These are phyloP conservation scores for Rhadinocentrus ornatus DNA, from an alignment of 2,797 vertebrate genomes.

Conservation along the genomic window DNA sequence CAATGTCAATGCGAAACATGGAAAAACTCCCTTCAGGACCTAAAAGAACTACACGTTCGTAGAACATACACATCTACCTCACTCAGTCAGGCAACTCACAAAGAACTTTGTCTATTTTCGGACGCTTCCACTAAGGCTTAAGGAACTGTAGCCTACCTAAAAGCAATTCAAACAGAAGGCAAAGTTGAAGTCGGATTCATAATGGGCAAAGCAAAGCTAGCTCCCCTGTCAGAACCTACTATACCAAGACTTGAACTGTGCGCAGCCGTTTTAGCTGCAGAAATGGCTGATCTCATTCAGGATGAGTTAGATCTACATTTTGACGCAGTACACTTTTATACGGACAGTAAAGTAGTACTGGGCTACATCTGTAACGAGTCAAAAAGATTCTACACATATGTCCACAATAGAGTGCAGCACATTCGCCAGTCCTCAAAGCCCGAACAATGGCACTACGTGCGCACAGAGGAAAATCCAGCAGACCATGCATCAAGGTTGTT, in stretches of 20 bases:
- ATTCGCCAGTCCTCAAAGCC: background rate
- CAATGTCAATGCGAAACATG: slow-evolving; percentile 1
- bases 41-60: slow-evolving; percentile 9
- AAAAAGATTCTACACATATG: background rate
- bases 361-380: background rate
- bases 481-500: background rate
- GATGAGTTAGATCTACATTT: slow-evolving; percentile 7
- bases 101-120: slow-evolving; percentile 12
- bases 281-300: slow-evolving; percentile 2
- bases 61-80: background rate
- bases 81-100: background rate
- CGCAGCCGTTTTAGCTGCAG: background rate
- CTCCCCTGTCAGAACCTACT: slow-evolving; percentile 8
- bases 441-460: background rate
- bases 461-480: background rate
- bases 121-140: background rate
- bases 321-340: background rate
- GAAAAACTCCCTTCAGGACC: slow-evolving; percentile 1
- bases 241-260: slow-evolving; percentile 14
- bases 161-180: background rate
- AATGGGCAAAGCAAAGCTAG: slow-evolving; percentile 28
- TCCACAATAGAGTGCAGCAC: background rate
- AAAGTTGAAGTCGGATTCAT: background rate
- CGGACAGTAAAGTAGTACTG: background rate
- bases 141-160: background rate